phyloP scores from a whole-genome alignment of 2,797 vertebrate genomes.

The Eutrigla gurnardus region DNA sequence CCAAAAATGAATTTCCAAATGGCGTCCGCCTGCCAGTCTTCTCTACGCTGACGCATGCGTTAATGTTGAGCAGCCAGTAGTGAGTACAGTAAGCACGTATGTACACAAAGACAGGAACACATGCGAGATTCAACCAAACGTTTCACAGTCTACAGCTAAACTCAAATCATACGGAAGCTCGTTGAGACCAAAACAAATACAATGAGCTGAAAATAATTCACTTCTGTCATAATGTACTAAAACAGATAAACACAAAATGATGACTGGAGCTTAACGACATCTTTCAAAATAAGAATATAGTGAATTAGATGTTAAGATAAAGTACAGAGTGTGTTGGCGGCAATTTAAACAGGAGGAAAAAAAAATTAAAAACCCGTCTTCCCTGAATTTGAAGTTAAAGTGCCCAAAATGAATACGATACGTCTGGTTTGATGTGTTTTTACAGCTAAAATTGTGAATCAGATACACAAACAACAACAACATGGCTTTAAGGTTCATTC shows the following conservation, averaged over 20 bases:
- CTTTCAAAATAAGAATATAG: constrained; percentile 44
- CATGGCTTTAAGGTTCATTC: constrained; percentile 53
- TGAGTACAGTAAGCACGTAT: constrained; percentile 22
- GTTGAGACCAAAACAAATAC: not conserved
- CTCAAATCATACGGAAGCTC: constrained; percentile 41
- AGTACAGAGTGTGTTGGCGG: constrained; percentile 28
- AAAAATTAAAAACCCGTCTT: constrained; percentile 60
- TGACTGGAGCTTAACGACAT: constrained; percentile 33
- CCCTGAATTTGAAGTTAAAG: constrained; percentile 86
- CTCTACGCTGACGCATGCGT: constrained; percentile 62
- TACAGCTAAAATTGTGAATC: constrained; percentile 48
- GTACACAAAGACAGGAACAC: constrained; percentile 36
- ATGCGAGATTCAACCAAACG: constrained; percentile 29
- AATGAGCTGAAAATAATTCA: constrained; percentile 44
- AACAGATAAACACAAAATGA: constrained; percentile 1
- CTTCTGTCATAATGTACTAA: constrained; percentile 33
- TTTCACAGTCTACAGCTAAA: constrained; percentile 70
- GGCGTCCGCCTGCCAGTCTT: constrained; percentile 5
- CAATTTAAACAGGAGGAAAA: constrained; percentile 33
- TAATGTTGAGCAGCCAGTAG: constrained; percentile 30
- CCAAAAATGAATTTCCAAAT: not conserved
- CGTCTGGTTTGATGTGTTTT: constrained; percentile 39
- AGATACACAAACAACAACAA: constrained; percentile 46
- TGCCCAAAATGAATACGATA: constrained; percentile 71
- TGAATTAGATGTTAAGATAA: constrained; percentile 40